phyloP scores from a whole-genome alignment of 2,797 vertebrate genomes.

The Pseudochirops corinnae region DNA sequence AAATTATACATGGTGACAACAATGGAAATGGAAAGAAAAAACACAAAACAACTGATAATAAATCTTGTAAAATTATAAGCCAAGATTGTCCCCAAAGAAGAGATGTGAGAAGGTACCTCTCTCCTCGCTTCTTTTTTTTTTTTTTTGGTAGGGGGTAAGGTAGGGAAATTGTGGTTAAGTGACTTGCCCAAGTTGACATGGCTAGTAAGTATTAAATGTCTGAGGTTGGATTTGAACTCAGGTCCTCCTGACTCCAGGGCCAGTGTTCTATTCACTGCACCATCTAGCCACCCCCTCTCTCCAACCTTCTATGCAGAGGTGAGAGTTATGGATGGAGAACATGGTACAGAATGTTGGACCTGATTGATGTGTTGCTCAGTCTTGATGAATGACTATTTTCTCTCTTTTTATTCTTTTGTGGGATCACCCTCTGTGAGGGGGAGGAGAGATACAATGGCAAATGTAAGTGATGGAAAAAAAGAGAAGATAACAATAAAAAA shows the following conservation, averaged over 20 bases:
- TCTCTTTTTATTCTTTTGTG: not conserved
- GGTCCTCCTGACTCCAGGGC: no score
- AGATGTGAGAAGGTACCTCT: not conserved
- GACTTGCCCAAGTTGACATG: no score
- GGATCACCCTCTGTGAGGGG: not conserved
- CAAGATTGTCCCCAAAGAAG: not conserved
- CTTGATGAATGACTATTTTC: not conserved
- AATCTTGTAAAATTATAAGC: not conserved
- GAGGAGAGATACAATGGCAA: not conserved
- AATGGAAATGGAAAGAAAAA: not conserved
- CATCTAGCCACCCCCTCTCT: not conserved
- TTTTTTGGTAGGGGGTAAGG: no score
- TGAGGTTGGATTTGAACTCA: no score
- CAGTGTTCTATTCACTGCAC: no score
- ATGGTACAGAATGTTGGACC: not conserved
- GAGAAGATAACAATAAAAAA: not conserved
- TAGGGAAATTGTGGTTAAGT: no score
- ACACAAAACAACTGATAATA: not conserved
- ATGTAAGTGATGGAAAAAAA: not conserved
- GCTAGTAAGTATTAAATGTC: no score
- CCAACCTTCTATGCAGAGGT: not conserved
- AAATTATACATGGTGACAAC: not conserved
- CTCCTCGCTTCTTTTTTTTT: not conserved
- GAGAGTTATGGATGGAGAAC: not conserved
- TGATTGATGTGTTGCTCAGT: not conserved